Base-by-base conservation (phyloP, 2,888 invertebrate species). In the Apoderus coryli region DNA sequence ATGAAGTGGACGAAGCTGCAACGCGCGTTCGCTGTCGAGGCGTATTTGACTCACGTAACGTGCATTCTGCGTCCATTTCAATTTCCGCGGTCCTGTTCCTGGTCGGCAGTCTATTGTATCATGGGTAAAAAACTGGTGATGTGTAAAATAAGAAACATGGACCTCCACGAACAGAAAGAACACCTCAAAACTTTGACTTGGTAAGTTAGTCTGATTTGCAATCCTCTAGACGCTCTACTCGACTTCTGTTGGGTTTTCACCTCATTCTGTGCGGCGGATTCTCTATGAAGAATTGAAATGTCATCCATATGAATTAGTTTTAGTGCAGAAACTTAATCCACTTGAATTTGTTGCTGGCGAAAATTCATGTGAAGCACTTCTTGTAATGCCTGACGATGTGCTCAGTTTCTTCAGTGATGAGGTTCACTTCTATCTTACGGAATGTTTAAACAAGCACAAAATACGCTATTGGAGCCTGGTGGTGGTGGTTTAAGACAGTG, bases 391-490 rank as follows among this genome's bases (percentile, higher is more conserved):
- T 19, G 7, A 7, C 19, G 6, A 19, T 7, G n/a, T n/a, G n/a
- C 19, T 19, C n/a, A n/a, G 6, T 6, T 19, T 19, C 19, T 19
- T 19, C 19, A 19, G 19, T 19, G 19, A 19, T 19, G 19, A 19
- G 19, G 19, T n/a, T n/a, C 19, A 19, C 19, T 19, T 19, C n/a
- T n/a, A 19, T 19, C 7, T 19, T 6, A 7, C 19, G 6, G 19
- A n/a, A n/a, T 19, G 19, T 7, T 7, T 19, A 19, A n/a, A 19
- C 19, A 19, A 19, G n/a, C n/a, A n/a, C n/a, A 19, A 19, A 7
- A 19, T 19, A n/a, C 19, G 19, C 19, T 19, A 19, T n/a, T 19
- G 19, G 19, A 19, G n/a, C n/a, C n/a, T n/a, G n/a, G 19, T 19
- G 19, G n/a, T 19, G n/a, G n/a, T n/a, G n/a, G n/a, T 19, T n/a